These are phyloP conservation scores for Pachycephala philippinensis DNA, from an alignment of 2,113 vertebrate genomes.

Conservation along the genomic window DNA sequence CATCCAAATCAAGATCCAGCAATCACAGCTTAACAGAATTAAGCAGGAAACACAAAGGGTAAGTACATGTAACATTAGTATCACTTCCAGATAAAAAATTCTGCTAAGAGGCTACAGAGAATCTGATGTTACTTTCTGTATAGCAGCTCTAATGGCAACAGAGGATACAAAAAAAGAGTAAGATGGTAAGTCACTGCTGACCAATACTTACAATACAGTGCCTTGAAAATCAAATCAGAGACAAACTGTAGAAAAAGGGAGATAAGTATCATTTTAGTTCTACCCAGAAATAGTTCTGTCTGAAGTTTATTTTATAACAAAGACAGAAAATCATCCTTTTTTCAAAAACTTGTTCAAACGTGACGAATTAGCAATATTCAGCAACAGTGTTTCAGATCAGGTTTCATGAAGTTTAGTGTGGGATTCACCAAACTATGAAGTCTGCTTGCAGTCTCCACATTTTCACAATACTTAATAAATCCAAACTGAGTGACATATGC, in stretches of 20 bases:
- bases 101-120: not conserved
- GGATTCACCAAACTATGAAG: not conserved
- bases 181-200: not conserved
- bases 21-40: not conserved
- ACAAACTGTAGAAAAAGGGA: slow-evolving; percentile 26
- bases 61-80: not conserved
- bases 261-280: not conserved
- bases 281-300: not conserved
- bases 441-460: not conserved
- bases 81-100: not conserved
- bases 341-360: not conserved
- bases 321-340: not conserved
- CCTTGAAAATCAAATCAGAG: slow-evolving; percentile 27
- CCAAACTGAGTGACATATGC: not conserved
- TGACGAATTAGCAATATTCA: not conserved
- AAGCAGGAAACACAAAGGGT: not conserved
- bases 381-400: not conserved
- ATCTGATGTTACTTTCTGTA: not conserved
- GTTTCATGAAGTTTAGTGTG: not conserved
- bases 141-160: not conserved
- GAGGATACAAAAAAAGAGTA: not conserved
- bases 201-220: not conserved
- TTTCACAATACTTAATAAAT: not conserved
- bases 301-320: not conserved
- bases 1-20: not conserved